A percentile compares a stretch with the other conserved stretches of the same genome.
These are phyloP conservation scores for Sycon ciliatum DNA, from an alignment of 37 sponge, comb jelly and placozoan genomes.

Conservation along the genomic window DNA sequence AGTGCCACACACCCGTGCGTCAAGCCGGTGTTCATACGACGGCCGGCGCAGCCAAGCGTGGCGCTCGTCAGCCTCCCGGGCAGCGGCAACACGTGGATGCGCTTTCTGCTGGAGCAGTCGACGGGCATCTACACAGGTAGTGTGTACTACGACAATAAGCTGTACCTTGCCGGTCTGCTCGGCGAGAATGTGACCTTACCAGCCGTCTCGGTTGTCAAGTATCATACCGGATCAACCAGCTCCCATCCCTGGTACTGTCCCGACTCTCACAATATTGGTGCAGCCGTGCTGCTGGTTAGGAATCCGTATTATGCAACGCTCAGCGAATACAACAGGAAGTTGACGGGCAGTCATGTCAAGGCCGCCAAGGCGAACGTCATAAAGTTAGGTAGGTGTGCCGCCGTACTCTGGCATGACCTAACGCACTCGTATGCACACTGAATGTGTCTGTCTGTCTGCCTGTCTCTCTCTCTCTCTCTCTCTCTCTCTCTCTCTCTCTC, in stretches of 20 bases:
- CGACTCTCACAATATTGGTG: neutral
- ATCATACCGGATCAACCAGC: too few relatives aligned
- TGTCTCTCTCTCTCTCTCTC: neutral
- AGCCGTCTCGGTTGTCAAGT: neutral
- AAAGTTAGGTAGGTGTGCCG: neutral
- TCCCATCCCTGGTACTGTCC: neutral
- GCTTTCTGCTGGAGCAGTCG: neutral
- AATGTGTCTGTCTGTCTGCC: neutral
- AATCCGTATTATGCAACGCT: neutral
- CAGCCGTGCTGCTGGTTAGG: neutral
- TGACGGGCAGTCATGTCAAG: neutral
- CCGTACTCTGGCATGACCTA: neutral
- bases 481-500: too few relatives aligned
- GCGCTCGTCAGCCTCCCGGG: neutral
- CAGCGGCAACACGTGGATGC: conserved; percentile 2
- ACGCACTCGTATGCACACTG: neutral
- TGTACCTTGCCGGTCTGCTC: neutral
- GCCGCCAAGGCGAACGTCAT: conserved; percentile 1
- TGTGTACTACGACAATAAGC: neutral
- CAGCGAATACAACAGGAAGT: neutral
- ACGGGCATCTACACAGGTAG: neutral
- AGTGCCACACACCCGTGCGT: conserved; percentile 14
- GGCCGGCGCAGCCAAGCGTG: neutral
- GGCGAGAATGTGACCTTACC: neutral
- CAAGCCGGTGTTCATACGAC: neutral